Evolutionary conservation across 2,888 invertebrate genomes (phyloP).

Genomic region (Drosophila seclusa): DNA sequence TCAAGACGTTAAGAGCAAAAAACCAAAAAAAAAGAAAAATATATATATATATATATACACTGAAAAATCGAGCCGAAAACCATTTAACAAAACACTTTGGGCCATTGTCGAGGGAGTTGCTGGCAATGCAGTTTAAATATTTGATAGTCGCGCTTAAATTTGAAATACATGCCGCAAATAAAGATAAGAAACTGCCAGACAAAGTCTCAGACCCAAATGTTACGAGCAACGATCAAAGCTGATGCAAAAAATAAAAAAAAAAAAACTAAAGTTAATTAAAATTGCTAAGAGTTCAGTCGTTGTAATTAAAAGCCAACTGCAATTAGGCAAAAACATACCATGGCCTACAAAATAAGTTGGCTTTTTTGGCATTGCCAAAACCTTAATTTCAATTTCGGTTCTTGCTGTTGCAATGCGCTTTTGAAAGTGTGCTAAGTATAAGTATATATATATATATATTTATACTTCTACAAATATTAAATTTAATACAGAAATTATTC

Average conservation of each 20-base stretch:
- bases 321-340: slow-evolving; percentile 57
- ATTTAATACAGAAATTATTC: not conserved
- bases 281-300: slow-evolving; percentile 41
- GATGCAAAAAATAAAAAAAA: slow-evolving; percentile 2
- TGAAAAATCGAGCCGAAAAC: slow-evolving; percentile 22
- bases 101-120: slow-evolving; percentile 53
- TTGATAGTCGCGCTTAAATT: slow-evolving; percentile 68
- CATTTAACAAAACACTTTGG: slow-evolving; percentile 62
- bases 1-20: slow-evolving; percentile 37
- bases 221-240: slow-evolving; percentile 10
- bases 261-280: slow-evolving; percentile 63
- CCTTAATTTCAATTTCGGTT: slow-evolving; percentile 8
- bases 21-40: slow-evolving; percentile 1
- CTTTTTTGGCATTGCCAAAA: slow-evolving; percentile 18
- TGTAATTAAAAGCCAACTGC: slow-evolving; percentile 62
- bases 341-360: slow-evolving; percentile 13
- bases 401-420: slow-evolving; percentile 1
- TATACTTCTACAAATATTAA: not conserved
- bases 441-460: too few species aligned
- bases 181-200: slow-evolving; percentile 65
- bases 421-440: not conserved
- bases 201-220: slow-evolving; percentile 12
- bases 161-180: slow-evolving; percentile 70
- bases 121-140: slow-evolving; percentile 48
- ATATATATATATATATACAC: not conserved